Evolutionary conservation across 2,797 vertebrate species (phyloP).

Genomic region (Onychomys torridus): DNA sequence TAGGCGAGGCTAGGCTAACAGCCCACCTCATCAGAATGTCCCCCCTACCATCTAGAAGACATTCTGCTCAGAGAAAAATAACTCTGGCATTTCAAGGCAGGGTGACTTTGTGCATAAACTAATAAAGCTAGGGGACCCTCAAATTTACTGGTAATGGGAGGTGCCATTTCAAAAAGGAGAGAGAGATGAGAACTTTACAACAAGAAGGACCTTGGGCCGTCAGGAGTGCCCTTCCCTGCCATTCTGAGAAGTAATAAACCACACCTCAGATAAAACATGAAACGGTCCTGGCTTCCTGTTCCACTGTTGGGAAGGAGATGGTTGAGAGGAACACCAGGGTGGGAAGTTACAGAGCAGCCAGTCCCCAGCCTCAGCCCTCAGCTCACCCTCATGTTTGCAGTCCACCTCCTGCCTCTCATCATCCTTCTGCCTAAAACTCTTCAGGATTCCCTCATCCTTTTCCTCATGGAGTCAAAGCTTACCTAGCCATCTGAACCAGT

Average conservation of each 20-base stretch:
- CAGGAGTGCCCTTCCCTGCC: neutral
- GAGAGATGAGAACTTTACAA: neutral
- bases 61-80: neutral
- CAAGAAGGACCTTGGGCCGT: neutral
- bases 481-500: too few species aligned
- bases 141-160: neutral
- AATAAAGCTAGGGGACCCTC: neutral
- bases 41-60: neutral
- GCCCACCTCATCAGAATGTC: neutral
- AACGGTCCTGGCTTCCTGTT: constrained; percentile 15
- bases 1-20: neutral
- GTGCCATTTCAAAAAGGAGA: neutral
- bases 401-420: neutral
- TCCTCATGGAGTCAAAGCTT: neutral
- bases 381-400: too few species aligned
- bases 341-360: too few species aligned
- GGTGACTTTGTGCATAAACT: neutral
- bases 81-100: neutral
- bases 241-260: constrained; percentile 43
- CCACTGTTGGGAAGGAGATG: neutral
- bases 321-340: neutral
- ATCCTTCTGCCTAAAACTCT: neutral
- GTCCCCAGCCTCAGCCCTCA: neutral
- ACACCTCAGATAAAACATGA: constrained; percentile 27
- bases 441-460: neutral